A percentile compares a stretch with the other conserved stretches of the same genome.
phyloP scores from a whole-genome alignment of 2,888 invertebrate genomes.

The Formica aserva region DNA sequence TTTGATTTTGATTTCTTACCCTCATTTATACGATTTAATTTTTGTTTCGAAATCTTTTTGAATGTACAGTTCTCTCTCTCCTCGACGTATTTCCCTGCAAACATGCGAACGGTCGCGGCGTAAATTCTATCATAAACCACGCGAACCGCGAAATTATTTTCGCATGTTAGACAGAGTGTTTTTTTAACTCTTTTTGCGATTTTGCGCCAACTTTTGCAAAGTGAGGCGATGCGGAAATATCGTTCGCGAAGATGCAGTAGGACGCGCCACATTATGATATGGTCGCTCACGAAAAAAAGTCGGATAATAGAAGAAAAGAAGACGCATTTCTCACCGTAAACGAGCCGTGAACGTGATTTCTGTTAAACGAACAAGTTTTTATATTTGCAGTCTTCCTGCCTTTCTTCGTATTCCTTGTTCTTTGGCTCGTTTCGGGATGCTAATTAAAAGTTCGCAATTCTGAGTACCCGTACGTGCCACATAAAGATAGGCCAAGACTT shows the following conservation, averaged over 20 bases:
- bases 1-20: background rate
- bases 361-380: slow-evolving; percentile 56
- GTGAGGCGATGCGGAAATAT: slow-evolving; percentile 4
- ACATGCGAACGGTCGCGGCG: background rate
- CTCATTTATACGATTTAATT: slow-evolving; percentile 4
- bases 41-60: slow-evolving; percentile 17
- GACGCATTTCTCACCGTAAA: slow-evolving; percentile 44
- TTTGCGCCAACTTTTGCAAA: slow-evolving; percentile 1
- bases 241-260: slow-evolving; percentile 6
- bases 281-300: slow-evolving; percentile 21
- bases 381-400: slow-evolving; percentile 39
- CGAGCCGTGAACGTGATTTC: slow-evolving; percentile 47
- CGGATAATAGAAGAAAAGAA: slow-evolving; percentile 42
- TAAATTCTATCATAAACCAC: background rate
- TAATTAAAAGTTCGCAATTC: slow-evolving; percentile 78
- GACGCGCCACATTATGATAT: background rate
- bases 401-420: slow-evolving; percentile 19
- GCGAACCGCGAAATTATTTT: slow-evolving; percentile 19
- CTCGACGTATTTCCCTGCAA: background rate
- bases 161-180: background rate
- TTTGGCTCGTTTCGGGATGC: slow-evolving; percentile 53
- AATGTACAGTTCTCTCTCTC: background rate
- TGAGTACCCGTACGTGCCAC: slow-evolving; percentile 66
- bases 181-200: slow-evolving; percentile 7
- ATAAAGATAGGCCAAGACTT: slow-evolving; percentile 34